A percentile compares a stretch with the other conserved stretches of the same genome.
Conservation (phyloP, 1,140 invertebrate species). For the Plutomurus gul region DNA sequence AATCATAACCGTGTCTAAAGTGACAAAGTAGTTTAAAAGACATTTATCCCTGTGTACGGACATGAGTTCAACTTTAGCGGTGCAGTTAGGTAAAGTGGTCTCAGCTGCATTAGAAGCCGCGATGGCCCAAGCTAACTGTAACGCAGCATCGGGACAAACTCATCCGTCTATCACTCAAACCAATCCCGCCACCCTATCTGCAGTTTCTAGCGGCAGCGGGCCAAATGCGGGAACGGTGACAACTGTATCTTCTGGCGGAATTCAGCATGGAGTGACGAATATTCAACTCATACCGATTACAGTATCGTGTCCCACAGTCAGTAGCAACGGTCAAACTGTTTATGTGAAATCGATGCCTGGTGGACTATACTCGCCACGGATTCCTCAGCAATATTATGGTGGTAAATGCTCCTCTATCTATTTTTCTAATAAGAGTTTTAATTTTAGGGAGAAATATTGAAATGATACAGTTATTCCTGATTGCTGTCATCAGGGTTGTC, state of each 20-base stretch:
- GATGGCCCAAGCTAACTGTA: conserved; percentile 33
- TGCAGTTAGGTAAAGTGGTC: conserved; percentile 41
- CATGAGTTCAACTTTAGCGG: conserved; percentile 34
- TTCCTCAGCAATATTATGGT: conserved; percentile 10
- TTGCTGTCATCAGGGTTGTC: too few relatives aligned
- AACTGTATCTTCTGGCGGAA: conserved; percentile 14
- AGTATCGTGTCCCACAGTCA: not conserved
- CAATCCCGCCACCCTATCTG: not conserved
- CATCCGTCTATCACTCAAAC: not conserved
- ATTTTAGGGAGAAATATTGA: too few relatives aligned
- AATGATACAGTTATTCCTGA: too few relatives aligned
- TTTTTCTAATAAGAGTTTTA: too few relatives aligned
- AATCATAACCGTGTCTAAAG: not conserved
- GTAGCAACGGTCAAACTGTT: conserved; percentile 2
- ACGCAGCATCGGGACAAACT: not conserved
- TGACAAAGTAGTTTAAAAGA: not conserved
- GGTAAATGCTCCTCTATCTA: too few relatives aligned
- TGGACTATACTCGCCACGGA: not conserved
- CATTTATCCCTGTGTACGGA: not conserved
- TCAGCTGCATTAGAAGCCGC: conserved; percentile 45
- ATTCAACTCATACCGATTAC: conserved; percentile 20
- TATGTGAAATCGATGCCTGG: conserved; percentile 11
- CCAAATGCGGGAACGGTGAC: not conserved
- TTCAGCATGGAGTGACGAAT: not conserved
- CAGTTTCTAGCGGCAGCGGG: not conserved